Evolutionary conservation across 2,113 vertebrate species (phyloP).

Genomic region (Zingel zingel): DNA sequence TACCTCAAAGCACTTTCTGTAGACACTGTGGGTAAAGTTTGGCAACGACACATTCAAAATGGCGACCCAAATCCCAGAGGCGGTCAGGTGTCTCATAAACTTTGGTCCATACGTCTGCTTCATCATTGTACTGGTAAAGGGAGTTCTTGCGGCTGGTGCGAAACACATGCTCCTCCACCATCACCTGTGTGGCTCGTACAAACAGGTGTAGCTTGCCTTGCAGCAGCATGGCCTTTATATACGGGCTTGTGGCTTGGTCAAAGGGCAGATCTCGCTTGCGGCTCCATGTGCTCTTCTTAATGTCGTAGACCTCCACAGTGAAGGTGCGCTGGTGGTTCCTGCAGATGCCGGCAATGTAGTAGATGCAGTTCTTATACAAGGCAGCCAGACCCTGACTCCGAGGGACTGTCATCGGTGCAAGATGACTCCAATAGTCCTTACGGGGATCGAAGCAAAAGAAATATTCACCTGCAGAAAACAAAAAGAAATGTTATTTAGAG

Average conservation of each 20-base stretch:
- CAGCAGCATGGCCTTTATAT: slow-evolving; percentile 95
- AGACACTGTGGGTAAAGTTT: slow-evolving; percentile 99
- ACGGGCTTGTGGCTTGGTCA: slow-evolving; percentile 96
- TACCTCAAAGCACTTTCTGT: slow-evolving; percentile 96
- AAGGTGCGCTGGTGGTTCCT: slow-evolving; percentile 97
- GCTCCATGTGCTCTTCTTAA: slow-evolving; percentile 94
- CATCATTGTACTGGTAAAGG: slow-evolving; percentile 96
- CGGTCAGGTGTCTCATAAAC: slow-evolving; percentile 97
- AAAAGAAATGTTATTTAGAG: slow-evolving; percentile 3
- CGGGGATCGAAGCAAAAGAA: slow-evolving; percentile 98
- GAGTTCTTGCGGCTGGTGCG: slow-evolving; percentile 99
- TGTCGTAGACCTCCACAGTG: slow-evolving; percentile 96
- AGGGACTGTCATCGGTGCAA: slow-evolving; percentile 95
- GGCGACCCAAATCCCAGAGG: slow-evolving; percentile 98
- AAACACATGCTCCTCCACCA: slow-evolving; percentile 97
- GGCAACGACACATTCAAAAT: slow-evolving; percentile 99
- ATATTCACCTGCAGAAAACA: slow-evolving; percentile 90
- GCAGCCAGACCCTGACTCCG: slow-evolving; percentile 95
- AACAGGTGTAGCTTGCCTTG: slow-evolving; percentile 95
- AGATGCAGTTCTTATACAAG: slow-evolving; percentile 94
- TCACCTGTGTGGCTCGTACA: slow-evolving; percentile 98
- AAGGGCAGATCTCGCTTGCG: slow-evolving; percentile 94
- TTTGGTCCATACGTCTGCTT: slow-evolving; percentile 93
- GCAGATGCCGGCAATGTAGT: slow-evolving; percentile 97
- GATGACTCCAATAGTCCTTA: slow-evolving; percentile 97